Percentiles rank a stretch among this genome's conserved stretches.
Conservation (phyloP, 2,797 vertebrate species). For the Okamejei kenojei region DNA sequence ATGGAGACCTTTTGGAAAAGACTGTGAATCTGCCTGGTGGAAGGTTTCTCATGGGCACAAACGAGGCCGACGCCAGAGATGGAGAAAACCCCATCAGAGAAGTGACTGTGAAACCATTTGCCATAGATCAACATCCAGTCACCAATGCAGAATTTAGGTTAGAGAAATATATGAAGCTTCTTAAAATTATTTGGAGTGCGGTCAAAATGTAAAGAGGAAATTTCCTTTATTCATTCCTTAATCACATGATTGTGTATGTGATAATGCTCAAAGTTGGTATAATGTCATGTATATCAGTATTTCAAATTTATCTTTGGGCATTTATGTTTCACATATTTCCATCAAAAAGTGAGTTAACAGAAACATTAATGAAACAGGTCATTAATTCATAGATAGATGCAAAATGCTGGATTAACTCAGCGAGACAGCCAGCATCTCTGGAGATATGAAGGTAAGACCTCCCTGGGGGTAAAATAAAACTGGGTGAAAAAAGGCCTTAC, state of each 20-base stretch:
- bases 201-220: too few relatives aligned
- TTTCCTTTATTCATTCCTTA: neutral
- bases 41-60: slow-evolving; percentile 66
- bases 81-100: slow-evolving; percentile 61
- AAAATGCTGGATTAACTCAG: too few relatives aligned
- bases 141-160: slow-evolving; percentile 86
- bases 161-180: neutral
- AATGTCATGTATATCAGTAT: neutral
- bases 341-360: neutral
- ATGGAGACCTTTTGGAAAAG: slow-evolving; percentile 43
- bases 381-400: neutral
- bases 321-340: neutral
- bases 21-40: slow-evolving; percentile 64
- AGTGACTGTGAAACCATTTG: slow-evolving; percentile 63
- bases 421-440: too few relatives aligned
- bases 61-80: slow-evolving; percentile 58
- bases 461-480: too few relatives aligned
- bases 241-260: neutral
- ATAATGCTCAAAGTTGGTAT: neutral
- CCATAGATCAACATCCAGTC: slow-evolving; percentile 72
- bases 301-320: too few relatives aligned
- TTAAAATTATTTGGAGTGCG: neutral
- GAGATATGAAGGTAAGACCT: neutral
- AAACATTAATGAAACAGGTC: neutral
- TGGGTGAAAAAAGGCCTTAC: too few relatives aligned